A percentile compares a stretch with the other conserved stretches of the same genome.
Conservation (phyloP, 2,797 vertebrate genomes). For the Pseudochromis fuscus region DNA sequence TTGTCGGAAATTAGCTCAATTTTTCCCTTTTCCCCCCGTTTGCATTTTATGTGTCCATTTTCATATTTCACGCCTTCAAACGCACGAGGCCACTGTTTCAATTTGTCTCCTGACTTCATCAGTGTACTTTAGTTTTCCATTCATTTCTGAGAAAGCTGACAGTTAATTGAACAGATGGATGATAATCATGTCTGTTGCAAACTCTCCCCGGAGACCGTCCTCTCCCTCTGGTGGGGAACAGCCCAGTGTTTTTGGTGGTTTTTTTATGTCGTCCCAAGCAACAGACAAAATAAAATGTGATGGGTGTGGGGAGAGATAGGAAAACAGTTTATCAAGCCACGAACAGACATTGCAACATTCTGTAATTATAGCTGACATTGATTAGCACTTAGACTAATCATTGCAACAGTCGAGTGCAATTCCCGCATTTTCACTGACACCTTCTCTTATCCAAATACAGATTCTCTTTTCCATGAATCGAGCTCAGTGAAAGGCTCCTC, state of each 20-base stretch:
- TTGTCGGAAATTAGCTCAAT: slow-evolving; percentile 74
- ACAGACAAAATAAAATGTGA: slow-evolving; percentile 65
- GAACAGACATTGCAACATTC: slow-evolving; percentile 56
- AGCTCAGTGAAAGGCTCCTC: slow-evolving; percentile 29
- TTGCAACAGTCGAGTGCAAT: slow-evolving; percentile 52
- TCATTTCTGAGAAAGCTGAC: slow-evolving; percentile 71
- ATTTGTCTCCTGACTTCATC: slow-evolving; percentile 65
- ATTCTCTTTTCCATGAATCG: background rate
- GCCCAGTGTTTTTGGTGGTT: slow-evolving; percentile 40
- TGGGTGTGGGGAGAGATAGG: slow-evolving; percentile 50
- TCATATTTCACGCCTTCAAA: slow-evolving; percentile 50
- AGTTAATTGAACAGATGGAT: slow-evolving; percentile 82
- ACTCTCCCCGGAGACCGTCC: slow-evolving; percentile 62
- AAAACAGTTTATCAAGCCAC: slow-evolving; percentile 66
- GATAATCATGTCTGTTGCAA: slow-evolving; percentile 72
- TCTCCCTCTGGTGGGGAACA: slow-evolving; percentile 61
- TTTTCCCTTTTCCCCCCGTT: slow-evolving; percentile 23
- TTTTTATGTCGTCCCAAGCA: slow-evolving; percentile 43
- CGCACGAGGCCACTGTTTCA: slow-evolving; percentile 61
- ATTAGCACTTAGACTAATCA: slow-evolving; percentile 68
- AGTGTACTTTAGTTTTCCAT: slow-evolving; percentile 51
- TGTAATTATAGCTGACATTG: slow-evolving; percentile 69
- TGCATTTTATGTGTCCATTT: slow-evolving; percentile 65
- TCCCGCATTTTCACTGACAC: slow-evolving; percentile 54
- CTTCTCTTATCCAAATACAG: slow-evolving; percentile 23